phyloP scores from a whole-genome alignment of 2,113 vertebrate genomes.

The Tapirus terrestris region DNA sequence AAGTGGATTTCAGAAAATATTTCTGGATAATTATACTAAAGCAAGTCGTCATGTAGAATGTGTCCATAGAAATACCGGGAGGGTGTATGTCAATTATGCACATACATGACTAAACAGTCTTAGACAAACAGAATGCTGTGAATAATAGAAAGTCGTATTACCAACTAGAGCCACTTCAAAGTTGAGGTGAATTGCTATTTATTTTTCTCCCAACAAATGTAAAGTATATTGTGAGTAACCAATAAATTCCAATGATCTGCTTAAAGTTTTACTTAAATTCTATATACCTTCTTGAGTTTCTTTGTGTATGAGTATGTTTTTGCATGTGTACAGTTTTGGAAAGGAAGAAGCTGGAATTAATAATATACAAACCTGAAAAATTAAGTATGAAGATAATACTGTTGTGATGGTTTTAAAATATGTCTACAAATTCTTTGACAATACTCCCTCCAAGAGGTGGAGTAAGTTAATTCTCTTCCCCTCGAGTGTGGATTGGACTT shows the following conservation, averaged over 20 bases:
- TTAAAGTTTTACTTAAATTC: constrained; percentile 43
- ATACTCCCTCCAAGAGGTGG: background rate
- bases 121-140: constrained; percentile 33
- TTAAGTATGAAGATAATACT: constrained; percentile 26
- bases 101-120: background rate
- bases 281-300: background rate
- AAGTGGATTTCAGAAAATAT: constrained; percentile 7
- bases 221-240: constrained; percentile 14
- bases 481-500: background rate
- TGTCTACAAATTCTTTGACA: background rate
- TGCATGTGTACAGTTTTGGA: background rate
- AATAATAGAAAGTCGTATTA: background rate
- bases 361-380: background rate
- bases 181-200: constrained; percentile 28
- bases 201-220: constrained; percentile 45
- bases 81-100: background rate
- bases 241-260: background rate
- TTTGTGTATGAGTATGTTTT: background rate
- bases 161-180: constrained; percentile 15
- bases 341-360: constrained; percentile 31
- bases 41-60: background rate
- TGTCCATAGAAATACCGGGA: background rate
- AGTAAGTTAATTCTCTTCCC: constrained; percentile 19
- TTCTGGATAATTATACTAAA: constrained; percentile 47
- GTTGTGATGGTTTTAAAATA: background rate